Percentiles rank a stretch among this genome's conserved stretches.
These are phyloP conservation scores for Triops cancriformis DNA, from an alignment of 1,140 invertebrate genomes.

Conservation along the genomic window DNA sequence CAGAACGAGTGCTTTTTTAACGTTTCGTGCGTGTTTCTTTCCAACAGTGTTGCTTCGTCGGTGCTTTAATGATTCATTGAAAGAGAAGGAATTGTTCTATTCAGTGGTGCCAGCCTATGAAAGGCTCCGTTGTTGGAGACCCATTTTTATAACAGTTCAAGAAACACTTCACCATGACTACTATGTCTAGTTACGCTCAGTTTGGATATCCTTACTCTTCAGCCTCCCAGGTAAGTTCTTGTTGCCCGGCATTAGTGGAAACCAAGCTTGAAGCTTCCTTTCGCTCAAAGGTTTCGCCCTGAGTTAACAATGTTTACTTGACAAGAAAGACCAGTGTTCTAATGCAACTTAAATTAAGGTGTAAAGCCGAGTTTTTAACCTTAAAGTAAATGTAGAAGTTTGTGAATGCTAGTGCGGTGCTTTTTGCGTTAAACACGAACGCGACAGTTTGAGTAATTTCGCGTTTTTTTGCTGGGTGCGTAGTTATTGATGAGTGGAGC, in stretches of 20 bases:
- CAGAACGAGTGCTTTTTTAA: background rate
- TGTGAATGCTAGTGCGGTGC: background rate
- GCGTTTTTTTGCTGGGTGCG: background rate
- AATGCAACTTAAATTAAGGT: no score
- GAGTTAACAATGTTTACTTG: no score
- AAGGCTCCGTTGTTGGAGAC: no score
- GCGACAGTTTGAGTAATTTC: background rate
- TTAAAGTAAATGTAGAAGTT: no score
- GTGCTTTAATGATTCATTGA: no score
- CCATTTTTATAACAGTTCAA: background rate
- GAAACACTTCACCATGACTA: conserved; percentile 28
- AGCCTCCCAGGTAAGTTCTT: conserved; percentile 58
- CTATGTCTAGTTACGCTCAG: conserved; percentile 71
- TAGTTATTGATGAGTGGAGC: conserved; percentile 6
- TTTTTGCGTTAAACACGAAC: background rate
- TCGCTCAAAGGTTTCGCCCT: background rate
- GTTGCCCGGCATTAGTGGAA: background rate
- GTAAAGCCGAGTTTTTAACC: no score
- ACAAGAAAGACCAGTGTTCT: no score
- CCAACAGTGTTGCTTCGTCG: no score
- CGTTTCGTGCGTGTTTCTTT: background rate
- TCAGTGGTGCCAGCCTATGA: no score
- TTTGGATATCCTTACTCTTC: conserved; percentile 71
- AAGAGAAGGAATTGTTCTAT: no score
- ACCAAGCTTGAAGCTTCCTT: no score